Percentiles rank a stretch among this genome's conserved stretches.
Conservation (phyloP, 64 coral and sea anemone species). For the Acropora tenuis region DNA sequence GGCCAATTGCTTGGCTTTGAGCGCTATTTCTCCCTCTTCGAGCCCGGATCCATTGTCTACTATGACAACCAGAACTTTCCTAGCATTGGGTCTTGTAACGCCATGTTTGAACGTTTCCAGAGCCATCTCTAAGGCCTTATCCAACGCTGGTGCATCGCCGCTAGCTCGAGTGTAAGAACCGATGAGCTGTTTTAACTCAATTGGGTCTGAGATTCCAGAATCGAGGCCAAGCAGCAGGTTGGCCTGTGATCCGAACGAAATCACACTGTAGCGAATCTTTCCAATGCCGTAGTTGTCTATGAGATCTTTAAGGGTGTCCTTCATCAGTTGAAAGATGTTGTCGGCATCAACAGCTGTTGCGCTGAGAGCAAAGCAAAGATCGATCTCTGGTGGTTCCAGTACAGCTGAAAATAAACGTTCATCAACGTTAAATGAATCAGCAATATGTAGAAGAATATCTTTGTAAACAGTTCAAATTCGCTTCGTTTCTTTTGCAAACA, state of each 20-base stretch:
- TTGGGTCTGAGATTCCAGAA: background rate
- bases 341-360: constrained; percentile 55
- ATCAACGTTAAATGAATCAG: background rate
- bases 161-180: background rate
- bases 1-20: constrained; percentile 24
- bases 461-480: too few species aligned
- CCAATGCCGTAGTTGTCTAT: constrained; percentile 57
- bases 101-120: constrained; percentile 48
- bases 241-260: constrained; percentile 73
- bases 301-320: constrained; percentile 51
- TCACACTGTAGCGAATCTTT: constrained; percentile 73
- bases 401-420: constrained; percentile 8
- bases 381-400: constrained; percentile 51
- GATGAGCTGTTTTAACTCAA: background rate
- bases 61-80: constrained; percentile 79
- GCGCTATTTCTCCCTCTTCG: constrained; percentile 16
- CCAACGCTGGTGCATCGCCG: constrained; percentile 52
- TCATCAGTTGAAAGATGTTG: constrained; percentile 70
- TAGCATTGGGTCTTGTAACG: constrained; percentile 56
- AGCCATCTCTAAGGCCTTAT: constrained; percentile 62
- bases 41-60: constrained; percentile 63
- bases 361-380: constrained; percentile 81
- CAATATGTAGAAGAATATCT: background rate
- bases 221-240: background rate
- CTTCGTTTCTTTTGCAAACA: too few species aligned